Conservation (phyloP, 2,888 invertebrate genomes). For the Girardia tigrina region DNA sequence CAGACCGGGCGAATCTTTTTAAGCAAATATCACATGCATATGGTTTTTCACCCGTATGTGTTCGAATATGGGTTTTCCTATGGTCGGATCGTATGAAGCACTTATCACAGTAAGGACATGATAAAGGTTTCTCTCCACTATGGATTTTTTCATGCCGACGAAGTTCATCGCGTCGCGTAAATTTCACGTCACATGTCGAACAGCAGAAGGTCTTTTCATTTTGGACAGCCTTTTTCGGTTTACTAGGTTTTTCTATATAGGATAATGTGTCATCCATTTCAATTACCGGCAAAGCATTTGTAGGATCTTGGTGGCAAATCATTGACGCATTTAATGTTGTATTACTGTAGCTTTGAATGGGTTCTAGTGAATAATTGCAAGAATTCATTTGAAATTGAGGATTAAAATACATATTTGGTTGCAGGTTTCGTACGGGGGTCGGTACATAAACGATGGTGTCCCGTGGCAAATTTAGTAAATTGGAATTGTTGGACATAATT, state of each 20-base stretch:
- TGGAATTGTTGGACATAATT: background rate
- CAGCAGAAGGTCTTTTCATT: background rate
- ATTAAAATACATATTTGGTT: constrained; percentile 1
- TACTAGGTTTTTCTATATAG: background rate
- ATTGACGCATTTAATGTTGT: background rate
- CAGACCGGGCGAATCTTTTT: background rate
- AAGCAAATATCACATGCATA: constrained; percentile 6
- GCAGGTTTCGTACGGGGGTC: background rate
- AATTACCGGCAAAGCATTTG: background rate
- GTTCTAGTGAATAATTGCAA: background rate
- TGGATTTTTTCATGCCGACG: constrained; percentile 10
- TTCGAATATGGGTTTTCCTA: constrained; percentile 14
- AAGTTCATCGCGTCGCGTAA: constrained; percentile 7
- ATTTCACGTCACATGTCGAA: constrained; percentile 15
- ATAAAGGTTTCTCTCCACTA: background rate
- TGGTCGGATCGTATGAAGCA: constrained; percentile 3
- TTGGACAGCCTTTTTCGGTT: background rate
- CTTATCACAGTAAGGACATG: constrained; percentile 7
- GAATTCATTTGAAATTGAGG: background rate
- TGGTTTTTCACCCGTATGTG: background rate
- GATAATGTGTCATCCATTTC: background rate
- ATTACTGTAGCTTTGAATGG: background rate
- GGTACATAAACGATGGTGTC: constrained; percentile 10
- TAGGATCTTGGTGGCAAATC: background rate
- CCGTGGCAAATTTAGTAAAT: background rate